Conservation (phyloP, 1,140 invertebrate species). For the Pseudomyrmex sp. region DNA sequence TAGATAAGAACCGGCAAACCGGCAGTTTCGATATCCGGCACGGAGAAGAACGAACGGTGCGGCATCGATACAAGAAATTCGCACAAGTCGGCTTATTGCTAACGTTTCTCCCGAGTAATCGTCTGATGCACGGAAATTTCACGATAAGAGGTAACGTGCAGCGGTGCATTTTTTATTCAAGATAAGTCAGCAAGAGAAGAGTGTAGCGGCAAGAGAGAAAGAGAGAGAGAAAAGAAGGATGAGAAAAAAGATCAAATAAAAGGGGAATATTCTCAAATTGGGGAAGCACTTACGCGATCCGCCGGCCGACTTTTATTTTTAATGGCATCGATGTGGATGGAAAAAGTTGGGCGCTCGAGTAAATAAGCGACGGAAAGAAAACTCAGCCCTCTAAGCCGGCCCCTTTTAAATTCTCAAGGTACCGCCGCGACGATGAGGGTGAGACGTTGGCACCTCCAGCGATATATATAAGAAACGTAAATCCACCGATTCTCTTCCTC, state of each 20-base stretch:
- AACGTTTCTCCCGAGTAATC: conserved; percentile 14
- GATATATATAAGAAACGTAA: conserved; percentile 69
- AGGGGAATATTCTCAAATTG: conserved; percentile 62
- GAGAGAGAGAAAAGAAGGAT: neutral
- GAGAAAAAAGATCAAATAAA: conserved; percentile 51
- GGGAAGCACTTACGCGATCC: conserved; percentile 57
- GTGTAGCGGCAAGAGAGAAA: conserved; percentile 17
- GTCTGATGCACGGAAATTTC: conserved; percentile 27
- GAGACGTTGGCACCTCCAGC: conserved; percentile 72
- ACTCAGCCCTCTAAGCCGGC: conserved; percentile 67
- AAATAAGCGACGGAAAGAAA: conserved; percentile 70
- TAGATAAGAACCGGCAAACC: conserved; percentile 5
- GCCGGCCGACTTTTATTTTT: conserved; percentile 72
- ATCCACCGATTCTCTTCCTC: conserved; percentile 66
- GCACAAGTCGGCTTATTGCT: neutral
- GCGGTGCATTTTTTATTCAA: conserved; percentile 44
- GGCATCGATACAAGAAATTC: conserved; percentile 13
- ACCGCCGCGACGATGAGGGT: conserved; percentile 52
- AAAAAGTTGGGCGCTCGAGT: conserved; percentile 71
- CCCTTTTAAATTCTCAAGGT: conserved; percentile 77
- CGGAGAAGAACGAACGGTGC: neutral
- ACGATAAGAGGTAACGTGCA: neutral
- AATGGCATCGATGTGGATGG: conserved; percentile 72
- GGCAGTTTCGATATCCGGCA: neutral
- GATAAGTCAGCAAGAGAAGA: conserved; percentile 17